A percentile compares a stretch with the other conserved stretches of the same genome.
Conservation (phyloP, 35 echinoderm and acorn worm genomes). For the Holothuria glaberrima region DNA sequence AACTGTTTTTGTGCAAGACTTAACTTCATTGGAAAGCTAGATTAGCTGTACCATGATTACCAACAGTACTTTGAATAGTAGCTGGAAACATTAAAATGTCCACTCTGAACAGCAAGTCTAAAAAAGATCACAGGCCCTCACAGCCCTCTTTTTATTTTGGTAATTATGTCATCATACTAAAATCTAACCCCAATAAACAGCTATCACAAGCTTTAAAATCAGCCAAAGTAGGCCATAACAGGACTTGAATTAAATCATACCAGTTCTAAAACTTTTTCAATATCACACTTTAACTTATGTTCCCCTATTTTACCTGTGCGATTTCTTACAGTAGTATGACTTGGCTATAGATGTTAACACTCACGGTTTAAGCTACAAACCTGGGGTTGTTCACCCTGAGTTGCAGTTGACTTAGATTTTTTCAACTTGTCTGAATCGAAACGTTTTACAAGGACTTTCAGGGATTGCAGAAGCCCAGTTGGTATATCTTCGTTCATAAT, state of each 20-base stretch:
- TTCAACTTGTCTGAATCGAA: not conserved
- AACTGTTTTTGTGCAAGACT: no score
- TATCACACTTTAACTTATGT: no score
- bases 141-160: not conserved
- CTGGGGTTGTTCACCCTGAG: slow-evolving; percentile 1
- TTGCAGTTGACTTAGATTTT: not conserved
- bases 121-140: not conserved
- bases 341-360: not conserved
- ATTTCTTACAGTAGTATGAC: not conserved
- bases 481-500: slow-evolving; percentile 5
- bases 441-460: not conserved
- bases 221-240: not conserved
- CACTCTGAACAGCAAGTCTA: not conserved
- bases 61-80: not conserved
- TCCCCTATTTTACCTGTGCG: not conserved
- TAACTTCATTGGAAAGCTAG: no score
- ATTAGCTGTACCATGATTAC: not conserved
- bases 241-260: no score
- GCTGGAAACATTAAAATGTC: not conserved
- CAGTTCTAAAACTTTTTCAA: no score
- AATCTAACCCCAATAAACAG: not conserved
- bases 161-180: not conserved
- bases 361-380: not conserved
- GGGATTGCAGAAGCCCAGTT: not conserved
- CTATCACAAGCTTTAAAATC: not conserved